Percentiles rank a stretch among this genome's conserved stretches.
Evolutionary conservation across 2,113 vertebrate genomes (phyloP).

Genomic region (Otis tarda): DNA sequence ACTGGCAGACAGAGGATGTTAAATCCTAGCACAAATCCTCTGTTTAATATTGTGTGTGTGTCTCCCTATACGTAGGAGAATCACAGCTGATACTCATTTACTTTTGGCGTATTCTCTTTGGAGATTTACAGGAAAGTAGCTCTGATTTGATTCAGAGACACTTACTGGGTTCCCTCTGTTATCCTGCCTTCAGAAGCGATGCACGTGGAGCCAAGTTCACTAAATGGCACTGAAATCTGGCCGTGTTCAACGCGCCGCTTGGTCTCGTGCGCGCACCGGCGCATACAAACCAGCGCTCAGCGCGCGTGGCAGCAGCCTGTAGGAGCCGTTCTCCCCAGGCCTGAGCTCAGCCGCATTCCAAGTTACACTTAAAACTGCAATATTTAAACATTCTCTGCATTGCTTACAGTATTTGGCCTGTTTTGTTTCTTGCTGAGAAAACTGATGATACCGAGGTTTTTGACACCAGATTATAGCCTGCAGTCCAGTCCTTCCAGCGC

Average conservation of each 20-base stretch:
- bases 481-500: background rate
- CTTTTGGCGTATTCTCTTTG: background rate
- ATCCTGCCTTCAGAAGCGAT: background rate
- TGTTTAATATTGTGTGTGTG: background rate
- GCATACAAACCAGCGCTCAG: background rate
- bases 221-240: background rate
- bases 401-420: background rate
- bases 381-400: background rate
- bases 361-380: background rate
- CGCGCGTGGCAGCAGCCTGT: background rate
- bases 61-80: background rate
- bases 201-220: rapidly evolving
- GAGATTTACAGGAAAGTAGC: background rate
- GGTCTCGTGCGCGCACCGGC: rapidly evolving
- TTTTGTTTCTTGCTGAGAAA: background rate
- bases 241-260: background rate
- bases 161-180: background rate
- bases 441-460: background rate
- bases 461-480: background rate
- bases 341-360: background rate
- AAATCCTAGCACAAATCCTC: background rate
- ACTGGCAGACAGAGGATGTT: background rate
- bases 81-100: background rate
- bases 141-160: background rate
- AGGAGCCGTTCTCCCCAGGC: background rate